phyloP scores from a whole-genome alignment of 2,888 invertebrate genomes.

The Morinoia aosen region DNA sequence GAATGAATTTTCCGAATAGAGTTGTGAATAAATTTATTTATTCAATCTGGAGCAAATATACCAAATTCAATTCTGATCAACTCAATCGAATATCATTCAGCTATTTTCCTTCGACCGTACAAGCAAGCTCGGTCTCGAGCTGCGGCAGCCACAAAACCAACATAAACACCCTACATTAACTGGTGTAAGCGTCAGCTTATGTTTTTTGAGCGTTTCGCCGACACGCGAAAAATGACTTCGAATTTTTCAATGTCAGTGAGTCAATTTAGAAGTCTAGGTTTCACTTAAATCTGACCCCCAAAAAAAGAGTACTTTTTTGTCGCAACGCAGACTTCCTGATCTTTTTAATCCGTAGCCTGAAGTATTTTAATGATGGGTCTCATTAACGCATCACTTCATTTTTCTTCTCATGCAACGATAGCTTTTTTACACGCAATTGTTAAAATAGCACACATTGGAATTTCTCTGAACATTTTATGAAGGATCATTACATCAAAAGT shows the following conservation, averaged over 20 bases:
- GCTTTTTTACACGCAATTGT: neutral
- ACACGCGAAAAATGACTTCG: neutral
- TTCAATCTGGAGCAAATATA: no score
- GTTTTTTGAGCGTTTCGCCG: neutral
- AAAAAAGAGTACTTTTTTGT: neutral
- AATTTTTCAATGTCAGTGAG: neutral
- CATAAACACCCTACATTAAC: no score
- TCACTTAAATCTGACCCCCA: neutral
- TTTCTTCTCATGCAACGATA: neutral
- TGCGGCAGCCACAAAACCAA: no score
- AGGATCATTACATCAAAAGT: neutral
- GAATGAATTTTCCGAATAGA: no score
- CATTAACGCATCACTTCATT: neutral
- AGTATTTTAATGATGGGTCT: conserved; percentile 12
- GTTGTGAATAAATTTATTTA: no score
- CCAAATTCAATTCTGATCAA: no score
- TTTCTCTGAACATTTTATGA: neutral
- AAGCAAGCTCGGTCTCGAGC: no score
- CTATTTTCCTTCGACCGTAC: no score
- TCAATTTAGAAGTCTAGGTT: neutral
- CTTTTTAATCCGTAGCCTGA: neutral
- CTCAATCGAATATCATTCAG: no score
- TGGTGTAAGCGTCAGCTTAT: no score
- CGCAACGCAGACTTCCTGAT: neutral
- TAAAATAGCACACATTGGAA: neutral